Base-by-base conservation (phyloP, 2,888 invertebrate species). In the Crossocerus cetratus region DNA sequence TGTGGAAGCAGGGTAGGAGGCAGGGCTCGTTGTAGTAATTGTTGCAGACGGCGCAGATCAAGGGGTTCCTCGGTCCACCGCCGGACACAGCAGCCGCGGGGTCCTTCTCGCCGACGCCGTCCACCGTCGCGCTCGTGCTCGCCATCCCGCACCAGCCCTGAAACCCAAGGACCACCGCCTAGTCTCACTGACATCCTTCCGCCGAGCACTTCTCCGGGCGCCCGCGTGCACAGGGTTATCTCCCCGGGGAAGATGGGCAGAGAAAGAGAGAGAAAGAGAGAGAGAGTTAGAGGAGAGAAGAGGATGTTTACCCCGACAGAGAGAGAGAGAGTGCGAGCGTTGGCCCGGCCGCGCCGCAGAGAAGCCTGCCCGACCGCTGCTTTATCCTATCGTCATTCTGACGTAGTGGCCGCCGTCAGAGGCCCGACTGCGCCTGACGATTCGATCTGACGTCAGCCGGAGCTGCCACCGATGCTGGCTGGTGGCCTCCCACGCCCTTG, bases 11-110 rank as follows among this genome's bases (percentile, higher is more conserved):
- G 75, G 92, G 91, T 57, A 95, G 90, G 62, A 94, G 92, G 82
- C 94, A 93, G 1, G 95, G 94, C 81, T 94, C 94, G 65, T 91
- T 92, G 87, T 93, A 94, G 83, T 94, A 94, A 86, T 94, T 93
- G 83, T 94, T 93, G 86, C 94, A 94, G 80, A 94, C 91, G 72
- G 93, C 93, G 86, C 94, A 94, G 61, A 93, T 90, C 44, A 94
- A 89, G 0, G 94, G 94, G 87, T 94, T 94, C 82, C 91, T 85
- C 55, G 86, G 81, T 5, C 84, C 83, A 62, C 83, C 83, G 56
- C 82, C 80, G 43, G 82, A 70, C 44, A 83, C 77, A 56, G 86
- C 86, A 56, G 86, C 69, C 72, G 83, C 83, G 49, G 83, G 83
- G 59, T 87, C 86, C 64, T 76, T 84, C 62, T 87, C 88, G 56